Percentiles rank a stretch among this genome's conserved stretches.
Conservation (phyloP, 1,140 invertebrate species). For the Pseudomyrmex cubaensis region DNA sequence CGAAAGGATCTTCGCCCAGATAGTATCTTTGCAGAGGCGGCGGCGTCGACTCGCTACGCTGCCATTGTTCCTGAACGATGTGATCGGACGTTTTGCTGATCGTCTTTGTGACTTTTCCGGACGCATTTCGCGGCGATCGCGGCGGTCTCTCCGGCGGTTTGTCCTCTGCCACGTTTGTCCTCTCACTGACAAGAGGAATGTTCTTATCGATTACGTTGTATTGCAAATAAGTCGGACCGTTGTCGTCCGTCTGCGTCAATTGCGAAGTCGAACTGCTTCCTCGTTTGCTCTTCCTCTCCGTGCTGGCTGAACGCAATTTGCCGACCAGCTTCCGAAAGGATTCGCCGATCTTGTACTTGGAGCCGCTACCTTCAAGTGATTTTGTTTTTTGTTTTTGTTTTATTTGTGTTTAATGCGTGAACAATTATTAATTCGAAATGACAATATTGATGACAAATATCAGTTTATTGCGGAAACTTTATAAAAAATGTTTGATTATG, state of each 20-base stretch:
- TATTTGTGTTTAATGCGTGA: neutral
- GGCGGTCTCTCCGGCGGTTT: slow-evolving; percentile 79
- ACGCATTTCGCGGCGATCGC: slow-evolving; percentile 76
- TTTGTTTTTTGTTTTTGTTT: neutral
- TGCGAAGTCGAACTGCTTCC: slow-evolving; percentile 75
- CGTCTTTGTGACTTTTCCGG: slow-evolving; percentile 14
- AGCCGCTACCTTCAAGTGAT: slow-evolving; percentile 79
- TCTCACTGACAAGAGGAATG: slow-evolving; percentile 78
- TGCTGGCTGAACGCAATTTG: slow-evolving; percentile 90
- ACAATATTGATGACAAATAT: no score
- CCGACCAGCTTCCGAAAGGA: slow-evolving; percentile 92
- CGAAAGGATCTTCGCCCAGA: slow-evolving; percentile 93
- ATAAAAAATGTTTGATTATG: neutral
- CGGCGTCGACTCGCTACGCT: slow-evolving; percentile 80
- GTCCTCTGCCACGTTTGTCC: slow-evolving; percentile 52
- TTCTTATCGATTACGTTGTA: slow-evolving; percentile 88
- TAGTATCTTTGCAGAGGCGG: slow-evolving; percentile 91
- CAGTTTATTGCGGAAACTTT: no score
- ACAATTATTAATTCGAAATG: neutral
- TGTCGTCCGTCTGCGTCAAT: slow-evolving; percentile 85
- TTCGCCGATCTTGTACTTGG: slow-evolving; percentile 83
- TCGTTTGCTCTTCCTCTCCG: slow-evolving; percentile 88
- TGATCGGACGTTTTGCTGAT: slow-evolving; percentile 33
- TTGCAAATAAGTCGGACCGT: slow-evolving; percentile 86
- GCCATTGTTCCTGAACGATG: slow-evolving; percentile 65